Percentiles rank a stretch among this genome's conserved stretches.
These are phyloP conservation scores for Ameiurus melas DNA, from an alignment of 2,113 vertebrate genomes.

Conservation along the genomic window DNA sequence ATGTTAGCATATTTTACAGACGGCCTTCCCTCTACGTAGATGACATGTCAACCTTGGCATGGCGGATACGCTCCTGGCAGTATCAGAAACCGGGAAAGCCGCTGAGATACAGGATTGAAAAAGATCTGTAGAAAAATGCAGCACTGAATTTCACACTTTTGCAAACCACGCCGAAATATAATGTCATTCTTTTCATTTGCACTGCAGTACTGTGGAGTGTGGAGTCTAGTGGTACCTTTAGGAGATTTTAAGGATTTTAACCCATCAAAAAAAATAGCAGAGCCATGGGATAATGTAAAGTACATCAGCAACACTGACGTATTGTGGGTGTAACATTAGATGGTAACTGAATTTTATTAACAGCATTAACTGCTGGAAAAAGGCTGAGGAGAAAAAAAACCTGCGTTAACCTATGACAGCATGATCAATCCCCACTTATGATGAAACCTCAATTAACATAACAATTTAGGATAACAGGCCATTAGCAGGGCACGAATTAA, in stretches of 20 bases:
- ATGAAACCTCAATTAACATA: slow-evolving; percentile 59
- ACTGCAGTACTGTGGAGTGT: neutral
- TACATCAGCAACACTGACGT: slow-evolving; percentile 28
- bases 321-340: slow-evolving; percentile 39
- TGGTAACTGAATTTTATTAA: slow-evolving; percentile 49
- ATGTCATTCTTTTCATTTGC: neutral
- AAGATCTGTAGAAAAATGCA: slow-evolving; percentile 7
- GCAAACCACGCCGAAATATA: neutral
- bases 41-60: slow-evolving; percentile 32
- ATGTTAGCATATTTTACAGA: slow-evolving; percentile 63
- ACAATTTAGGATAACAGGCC: slow-evolving; percentile 59
- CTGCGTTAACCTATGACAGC: slow-evolving; percentile 55
- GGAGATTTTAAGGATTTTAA: slow-evolving; percentile 27
- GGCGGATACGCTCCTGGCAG: slow-evolving; percentile 8
- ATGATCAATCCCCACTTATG: slow-evolving; percentile 54
- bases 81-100: slow-evolving; percentile 21
- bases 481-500: slow-evolving; percentile 56
- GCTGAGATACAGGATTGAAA: slow-evolving; percentile 16
- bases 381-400: slow-evolving; percentile 49
- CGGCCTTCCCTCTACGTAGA: slow-evolving; percentile 19
- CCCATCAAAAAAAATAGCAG: slow-evolving; percentile 18
- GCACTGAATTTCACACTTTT: slow-evolving; percentile 3
- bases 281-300: slow-evolving; percentile 21
- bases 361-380: slow-evolving; percentile 43
- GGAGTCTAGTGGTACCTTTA: slow-evolving; percentile 14